Evolutionary conservation across 2,888 invertebrate genomes (phyloP).

Genomic region (Morpho helenor): DNA sequence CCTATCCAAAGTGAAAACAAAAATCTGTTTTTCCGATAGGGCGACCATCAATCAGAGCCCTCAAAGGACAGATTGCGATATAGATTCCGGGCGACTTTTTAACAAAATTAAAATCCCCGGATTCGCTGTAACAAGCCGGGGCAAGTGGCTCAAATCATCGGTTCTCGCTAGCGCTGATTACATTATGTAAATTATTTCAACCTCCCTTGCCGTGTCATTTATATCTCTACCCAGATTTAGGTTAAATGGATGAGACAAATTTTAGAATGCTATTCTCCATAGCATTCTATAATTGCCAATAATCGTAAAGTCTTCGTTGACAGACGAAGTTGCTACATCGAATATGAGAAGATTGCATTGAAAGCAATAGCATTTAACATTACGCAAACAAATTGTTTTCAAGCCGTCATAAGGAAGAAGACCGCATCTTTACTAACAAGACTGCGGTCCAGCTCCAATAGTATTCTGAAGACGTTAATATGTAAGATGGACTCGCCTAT

Average conservation of each 20-base stretch:
- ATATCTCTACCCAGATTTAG: conserved; percentile 43
- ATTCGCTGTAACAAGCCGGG: conserved; percentile 44
- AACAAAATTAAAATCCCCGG: conserved; percentile 63
- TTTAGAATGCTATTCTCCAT: not conserved
- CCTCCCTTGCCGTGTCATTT: conserved; percentile 53
- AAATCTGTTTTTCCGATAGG: conserved; percentile 31
- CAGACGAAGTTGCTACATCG: too few relatives aligned
- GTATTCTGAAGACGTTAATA: too few relatives aligned
- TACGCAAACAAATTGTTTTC: too few relatives aligned
- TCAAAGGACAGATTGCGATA: conserved; percentile 33
- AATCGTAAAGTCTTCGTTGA: too few relatives aligned
- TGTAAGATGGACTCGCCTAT: too few relatives aligned
- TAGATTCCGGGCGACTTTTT: conserved; percentile 43
- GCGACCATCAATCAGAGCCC: conserved; percentile 33
- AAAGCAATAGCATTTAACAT: too few relatives aligned
- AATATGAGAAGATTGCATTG: too few relatives aligned
- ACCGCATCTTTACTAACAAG: too few relatives aligned
- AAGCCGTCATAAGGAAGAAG: too few relatives aligned
- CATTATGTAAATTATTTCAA: conserved; percentile 63
- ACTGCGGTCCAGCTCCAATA: too few relatives aligned
- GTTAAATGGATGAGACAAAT: conserved; percentile 13
- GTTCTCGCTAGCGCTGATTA: conserved; percentile 57
- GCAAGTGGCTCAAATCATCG: conserved; percentile 58
- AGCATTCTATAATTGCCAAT: too few relatives aligned
- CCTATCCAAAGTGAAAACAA: not conserved